Conservation (phyloP, 2,797 vertebrate species). For the Diplodus puntazzo region DNA sequence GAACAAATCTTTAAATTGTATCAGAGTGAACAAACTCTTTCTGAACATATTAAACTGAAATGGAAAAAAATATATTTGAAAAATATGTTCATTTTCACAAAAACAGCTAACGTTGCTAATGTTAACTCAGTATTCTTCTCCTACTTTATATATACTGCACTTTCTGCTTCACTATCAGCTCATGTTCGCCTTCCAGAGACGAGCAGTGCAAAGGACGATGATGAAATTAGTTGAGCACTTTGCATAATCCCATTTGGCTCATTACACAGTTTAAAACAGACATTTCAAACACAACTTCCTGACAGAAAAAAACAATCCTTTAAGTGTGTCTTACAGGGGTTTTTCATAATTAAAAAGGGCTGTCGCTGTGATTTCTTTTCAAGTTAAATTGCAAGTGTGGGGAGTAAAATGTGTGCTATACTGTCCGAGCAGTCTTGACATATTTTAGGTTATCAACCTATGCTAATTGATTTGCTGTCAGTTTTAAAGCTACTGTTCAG, state of each 20-base stretch:
- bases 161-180: neutral
- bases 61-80: too few relatives aligned
- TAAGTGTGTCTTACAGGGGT: neutral
- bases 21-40: neutral
- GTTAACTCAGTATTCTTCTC: neutral
- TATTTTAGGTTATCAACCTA: neutral
- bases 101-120: neutral
- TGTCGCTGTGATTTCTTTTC: slow-evolving; percentile 29
- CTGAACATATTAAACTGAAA: neutral
- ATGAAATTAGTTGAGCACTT: slow-evolving; percentile 2
- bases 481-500: neutral
- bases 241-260: neutral
- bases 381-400: slow-evolving; percentile 20
- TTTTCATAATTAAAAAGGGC: slow-evolving; percentile 5
- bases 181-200: neutral
- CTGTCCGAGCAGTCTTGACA: neutral
- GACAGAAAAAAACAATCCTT: slow-evolving; percentile 12
- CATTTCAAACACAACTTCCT: slow-evolving; percentile 7
- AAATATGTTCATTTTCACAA: too few relatives aligned
- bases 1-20: too few relatives aligned
- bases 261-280: slow-evolving; percentile 3
- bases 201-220: neutral
- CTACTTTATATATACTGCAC: neutral
- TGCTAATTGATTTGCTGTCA: neutral
- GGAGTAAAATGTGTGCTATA: neutral